Evolutionary conservation across 2,888 invertebrate species (phyloP).

Genomic region (Caenorhabditis imperialis): DNA sequence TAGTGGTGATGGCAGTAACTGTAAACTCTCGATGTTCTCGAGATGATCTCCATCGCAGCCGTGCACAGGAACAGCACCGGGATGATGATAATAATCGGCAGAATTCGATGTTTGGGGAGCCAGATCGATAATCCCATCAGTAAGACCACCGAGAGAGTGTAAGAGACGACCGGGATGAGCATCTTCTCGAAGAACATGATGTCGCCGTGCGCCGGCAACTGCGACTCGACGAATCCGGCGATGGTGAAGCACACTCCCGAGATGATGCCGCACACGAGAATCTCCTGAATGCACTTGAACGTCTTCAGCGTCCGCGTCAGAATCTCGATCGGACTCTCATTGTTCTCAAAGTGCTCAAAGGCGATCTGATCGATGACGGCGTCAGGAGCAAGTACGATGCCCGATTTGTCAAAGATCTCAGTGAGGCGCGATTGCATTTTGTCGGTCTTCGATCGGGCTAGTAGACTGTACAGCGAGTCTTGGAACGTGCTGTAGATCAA

Average conservation of each 20-base stretch:
- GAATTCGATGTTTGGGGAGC: conserved; percentile 22
- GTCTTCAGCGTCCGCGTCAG: conserved; percentile 23
- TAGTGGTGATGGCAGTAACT: conserved; percentile 10
- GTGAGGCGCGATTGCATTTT: conserved; percentile 29
- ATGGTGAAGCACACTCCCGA: conserved; percentile 18
- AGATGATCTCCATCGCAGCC: too few relatives aligned
- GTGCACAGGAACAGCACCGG: conserved; percentile 14
- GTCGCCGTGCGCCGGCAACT: conserved; percentile 16
- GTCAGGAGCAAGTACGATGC: conserved; percentile 14
- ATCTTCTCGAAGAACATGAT: conserved; percentile 32
- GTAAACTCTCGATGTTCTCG: too few relatives aligned
- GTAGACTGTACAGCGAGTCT: conserved; percentile 30
- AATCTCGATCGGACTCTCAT: conserved; percentile 26
- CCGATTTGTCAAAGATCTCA: conserved; percentile 10
- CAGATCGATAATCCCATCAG: not conserved
- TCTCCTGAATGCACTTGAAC: conserved; percentile 36
- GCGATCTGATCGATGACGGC: conserved; percentile 46
- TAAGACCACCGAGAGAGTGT: not conserved
- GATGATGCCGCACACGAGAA: conserved; percentile 30
- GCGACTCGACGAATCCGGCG: conserved; percentile 18
- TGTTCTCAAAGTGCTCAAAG: conserved; percentile 37
- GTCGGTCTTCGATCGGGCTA: conserved; percentile 27
- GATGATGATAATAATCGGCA: conserved; percentile 19
- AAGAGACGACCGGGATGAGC: conserved; percentile 13
- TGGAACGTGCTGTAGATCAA: conserved; percentile 32